These are phyloP conservation scores for Deroplatys truncata DNA, from an alignment of 2,888 invertebrate species.

Conservation along the genomic window DNA sequence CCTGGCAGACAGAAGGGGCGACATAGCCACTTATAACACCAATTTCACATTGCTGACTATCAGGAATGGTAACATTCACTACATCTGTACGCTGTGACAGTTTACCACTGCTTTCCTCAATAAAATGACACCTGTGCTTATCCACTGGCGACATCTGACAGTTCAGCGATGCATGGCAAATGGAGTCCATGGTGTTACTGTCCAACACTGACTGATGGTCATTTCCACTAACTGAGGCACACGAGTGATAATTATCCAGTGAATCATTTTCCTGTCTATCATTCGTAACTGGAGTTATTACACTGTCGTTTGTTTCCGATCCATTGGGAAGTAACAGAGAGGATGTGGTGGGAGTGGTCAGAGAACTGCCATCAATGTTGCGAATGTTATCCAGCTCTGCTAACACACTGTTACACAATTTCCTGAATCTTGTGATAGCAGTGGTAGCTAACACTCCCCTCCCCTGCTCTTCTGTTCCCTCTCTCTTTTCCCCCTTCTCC, in stretches of 20 bases:
- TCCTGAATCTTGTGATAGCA: not conserved
- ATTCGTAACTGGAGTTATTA: not conserved
- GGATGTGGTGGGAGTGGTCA: not conserved
- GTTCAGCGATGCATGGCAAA: no score
- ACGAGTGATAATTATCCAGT: not conserved
- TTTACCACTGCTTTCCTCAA: no score
- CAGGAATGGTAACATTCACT: not conserved
- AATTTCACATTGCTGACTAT: not conserved
- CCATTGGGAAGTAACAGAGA: not conserved
- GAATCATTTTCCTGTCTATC: not conserved
- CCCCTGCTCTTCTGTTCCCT: not conserved
- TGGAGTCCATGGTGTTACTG: not conserved
- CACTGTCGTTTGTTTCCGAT: not conserved
- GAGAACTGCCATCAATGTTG: not conserved
- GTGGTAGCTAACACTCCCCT: not conserved
- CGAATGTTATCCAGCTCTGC: not conserved
- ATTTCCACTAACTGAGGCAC: not conserved
- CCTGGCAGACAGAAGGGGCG: not conserved
- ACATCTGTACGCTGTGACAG: not conserved
- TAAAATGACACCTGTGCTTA: no score
- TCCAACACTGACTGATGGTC: not conserved
- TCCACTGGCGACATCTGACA: no score
- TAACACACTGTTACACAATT: constrained; percentile 1
- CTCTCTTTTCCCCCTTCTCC: not conserved
- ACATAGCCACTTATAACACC: no score